These are phyloP conservation scores for Cataglyphis rosenhaueri DNA, from an alignment of 2,888 invertebrate species.

Conservation along the genomic window DNA sequence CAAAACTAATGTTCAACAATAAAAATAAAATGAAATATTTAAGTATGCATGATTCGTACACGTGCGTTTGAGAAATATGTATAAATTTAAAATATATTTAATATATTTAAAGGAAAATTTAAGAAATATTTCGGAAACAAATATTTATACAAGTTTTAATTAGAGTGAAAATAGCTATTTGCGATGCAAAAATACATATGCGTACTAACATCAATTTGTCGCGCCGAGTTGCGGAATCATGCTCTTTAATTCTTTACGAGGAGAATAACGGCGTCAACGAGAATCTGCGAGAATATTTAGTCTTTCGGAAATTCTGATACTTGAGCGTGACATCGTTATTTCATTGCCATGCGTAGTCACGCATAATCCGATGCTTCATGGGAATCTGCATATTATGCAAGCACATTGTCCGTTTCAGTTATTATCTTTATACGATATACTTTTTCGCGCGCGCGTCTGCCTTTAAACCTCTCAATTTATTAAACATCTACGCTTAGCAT, in stretches of 20 bases:
- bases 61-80: not conserved
- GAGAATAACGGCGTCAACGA: not conserved
- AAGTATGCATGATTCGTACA: not conserved
- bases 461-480: conserved; percentile 49
- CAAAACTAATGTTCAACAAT: not conserved
- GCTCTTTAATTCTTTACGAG: not conserved
- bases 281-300: not conserved
- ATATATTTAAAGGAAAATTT: not conserved
- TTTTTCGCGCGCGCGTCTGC: conserved; percentile 9
- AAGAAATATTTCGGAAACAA: not conserved
- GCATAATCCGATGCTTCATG: conserved; percentile 7
- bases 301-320: not conserved
- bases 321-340: conserved; percentile 39
- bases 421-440: conserved; percentile 43
- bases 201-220: not conserved
- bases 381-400: conserved; percentile 47
- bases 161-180: not conserved
- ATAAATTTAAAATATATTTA: not conserved
- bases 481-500: conserved; percentile 43
- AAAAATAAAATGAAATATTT: not conserved
- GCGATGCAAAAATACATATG: not conserved
- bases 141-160: not conserved
- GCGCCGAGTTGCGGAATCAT: not conserved
- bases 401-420: conserved; percentile 30
- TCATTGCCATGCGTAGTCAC: conserved; percentile 34